Evolutionary conservation across 2,888 invertebrate species (phyloP).

Genomic region (Odontocolon sp.): DNA sequence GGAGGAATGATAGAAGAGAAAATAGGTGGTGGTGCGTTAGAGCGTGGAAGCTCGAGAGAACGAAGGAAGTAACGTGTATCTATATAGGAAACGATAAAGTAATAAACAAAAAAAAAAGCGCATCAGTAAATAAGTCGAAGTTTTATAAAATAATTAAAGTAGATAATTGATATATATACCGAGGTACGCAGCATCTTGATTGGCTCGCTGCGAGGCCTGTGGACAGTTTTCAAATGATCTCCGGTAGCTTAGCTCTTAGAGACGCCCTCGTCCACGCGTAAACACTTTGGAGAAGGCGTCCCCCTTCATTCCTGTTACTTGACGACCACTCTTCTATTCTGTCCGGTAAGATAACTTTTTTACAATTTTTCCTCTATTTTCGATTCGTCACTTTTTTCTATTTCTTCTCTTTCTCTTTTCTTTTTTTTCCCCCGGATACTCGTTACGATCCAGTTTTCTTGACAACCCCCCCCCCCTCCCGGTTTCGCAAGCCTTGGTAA

Average conservation of each 20-base stretch:
- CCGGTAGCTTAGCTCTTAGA: slow-evolving; percentile 81
- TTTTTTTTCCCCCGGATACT: slow-evolving; percentile 24
- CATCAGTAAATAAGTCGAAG: slow-evolving; percentile 77
- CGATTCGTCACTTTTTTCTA: background rate
- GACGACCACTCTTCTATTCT: slow-evolving; percentile 49
- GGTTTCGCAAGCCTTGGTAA: too few species aligned
- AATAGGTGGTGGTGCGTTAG: slow-evolving; percentile 43
- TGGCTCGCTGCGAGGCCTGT: slow-evolving; percentile 80
- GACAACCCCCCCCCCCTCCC: background rate
- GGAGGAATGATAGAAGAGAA: slow-evolving; percentile 46
- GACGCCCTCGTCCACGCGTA: slow-evolving; percentile 72
- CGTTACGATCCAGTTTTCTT: slow-evolving; percentile 29
- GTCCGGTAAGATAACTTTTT: slow-evolving; percentile 29
- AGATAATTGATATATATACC: slow-evolving; percentile 78
- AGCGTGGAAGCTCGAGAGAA: slow-evolving; percentile 43
- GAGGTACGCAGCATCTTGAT: slow-evolving; percentile 80
- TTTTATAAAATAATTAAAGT: slow-evolving; percentile 76
- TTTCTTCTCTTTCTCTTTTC: slow-evolving; percentile 4
- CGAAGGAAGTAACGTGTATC: slow-evolving; percentile 71
- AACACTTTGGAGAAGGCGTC: slow-evolving; percentile 70
- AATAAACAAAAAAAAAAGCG: slow-evolving; percentile 14
- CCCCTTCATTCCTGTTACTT: slow-evolving; percentile 64
- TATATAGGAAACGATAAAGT: slow-evolving; percentile 69
- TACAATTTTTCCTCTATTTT: slow-evolving; percentile 10
- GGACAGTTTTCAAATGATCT: slow-evolving; percentile 81